Evolutionary conservation across 2,113 vertebrate genomes (phyloP), one percentile per base, ranked within the genome.

Genomic region (Sinocyclocheilus anshuiensis): DNA sequence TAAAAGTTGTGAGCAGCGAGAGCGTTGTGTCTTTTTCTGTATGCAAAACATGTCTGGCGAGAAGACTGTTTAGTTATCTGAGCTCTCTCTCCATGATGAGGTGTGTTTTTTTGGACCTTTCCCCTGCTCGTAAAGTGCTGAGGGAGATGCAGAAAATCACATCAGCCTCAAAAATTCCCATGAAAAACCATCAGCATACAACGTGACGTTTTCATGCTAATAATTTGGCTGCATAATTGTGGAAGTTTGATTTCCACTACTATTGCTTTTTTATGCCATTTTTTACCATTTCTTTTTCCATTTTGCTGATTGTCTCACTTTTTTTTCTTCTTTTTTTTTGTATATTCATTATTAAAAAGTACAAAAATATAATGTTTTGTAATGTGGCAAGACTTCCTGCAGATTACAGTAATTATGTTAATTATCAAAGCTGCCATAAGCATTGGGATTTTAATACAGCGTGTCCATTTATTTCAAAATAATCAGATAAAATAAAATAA

Each of bases 41-140:
- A 36, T 81, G 61, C 42, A 20, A 63, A 81, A 81, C n/a, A 12
- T 45, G 57, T 80, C 57, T 12, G 36, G 77, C 18, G 50, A 48
- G 5, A 61, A 69, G 65, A 33, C 57, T 65, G 26, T 12, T 48
- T 16, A 11, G 18, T 57, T 81, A 55, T 65, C 50, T 42, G 61
- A 74, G 67, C 61, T 72, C 29, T 24, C 39, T 71, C 53, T 77
- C 48, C 72, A 26, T 72, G 33, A 69, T 48, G 45, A 77, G 65
- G 61, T 81, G 72, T 45, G 61, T 45, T 55, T 76, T 72, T 39
- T 81, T 75, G 22, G 18, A 13, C 20, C 50, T 39, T 16, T 71
- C 22, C 50, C 63, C 26, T 16, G 9, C 84, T 77, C 50, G 18
- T 85, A 77, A 85, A 77, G 53, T 50, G 74, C 77, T 8, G 18